A percentile compares a stretch with the other conserved stretches of the same genome.
Evolutionary conservation across 2,888 invertebrate species (phyloP).

Genomic region (Hydroisotoma schaefferi): DNA sequence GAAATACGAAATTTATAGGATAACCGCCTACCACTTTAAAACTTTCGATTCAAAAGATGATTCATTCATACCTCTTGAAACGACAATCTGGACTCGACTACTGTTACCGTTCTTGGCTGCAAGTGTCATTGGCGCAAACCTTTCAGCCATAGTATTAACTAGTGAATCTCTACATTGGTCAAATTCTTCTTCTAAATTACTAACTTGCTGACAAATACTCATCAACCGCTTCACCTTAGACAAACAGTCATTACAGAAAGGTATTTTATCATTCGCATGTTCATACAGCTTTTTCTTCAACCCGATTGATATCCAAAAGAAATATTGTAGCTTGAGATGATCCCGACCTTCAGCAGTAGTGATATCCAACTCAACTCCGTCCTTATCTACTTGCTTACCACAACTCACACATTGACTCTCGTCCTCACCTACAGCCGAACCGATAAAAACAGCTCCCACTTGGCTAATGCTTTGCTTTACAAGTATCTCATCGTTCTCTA

Average conservation of each 20-base stretch:
- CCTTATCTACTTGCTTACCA: background rate
- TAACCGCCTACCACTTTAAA: background rate
- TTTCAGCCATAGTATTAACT: background rate
- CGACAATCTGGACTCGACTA: background rate
- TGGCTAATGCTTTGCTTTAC: too few relatives aligned
- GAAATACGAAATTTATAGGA: too few relatives aligned
- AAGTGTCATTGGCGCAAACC: background rate
- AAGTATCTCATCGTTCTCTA: too few relatives aligned
- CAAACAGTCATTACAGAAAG: background rate
- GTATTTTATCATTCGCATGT: background rate
- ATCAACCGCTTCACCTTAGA: background rate
- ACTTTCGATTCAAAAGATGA: background rate
- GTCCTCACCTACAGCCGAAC: too few relatives aligned
- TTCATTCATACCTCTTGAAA: background rate
- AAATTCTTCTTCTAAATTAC: background rate
- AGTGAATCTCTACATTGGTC: background rate
- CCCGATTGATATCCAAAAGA: background rate
- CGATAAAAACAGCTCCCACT: too few relatives aligned
- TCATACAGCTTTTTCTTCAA: background rate
- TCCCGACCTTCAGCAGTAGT: too few relatives aligned
- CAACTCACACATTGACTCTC: too few relatives aligned
- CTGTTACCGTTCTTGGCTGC: background rate
- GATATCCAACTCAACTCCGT: too few relatives aligned
- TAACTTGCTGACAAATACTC: background rate
- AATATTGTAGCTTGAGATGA: background rate